phyloP scores from a whole-genome alignment of 30 jellyfish, hydroid and myxozoan species.

The Aurelia coerulea region DNA sequence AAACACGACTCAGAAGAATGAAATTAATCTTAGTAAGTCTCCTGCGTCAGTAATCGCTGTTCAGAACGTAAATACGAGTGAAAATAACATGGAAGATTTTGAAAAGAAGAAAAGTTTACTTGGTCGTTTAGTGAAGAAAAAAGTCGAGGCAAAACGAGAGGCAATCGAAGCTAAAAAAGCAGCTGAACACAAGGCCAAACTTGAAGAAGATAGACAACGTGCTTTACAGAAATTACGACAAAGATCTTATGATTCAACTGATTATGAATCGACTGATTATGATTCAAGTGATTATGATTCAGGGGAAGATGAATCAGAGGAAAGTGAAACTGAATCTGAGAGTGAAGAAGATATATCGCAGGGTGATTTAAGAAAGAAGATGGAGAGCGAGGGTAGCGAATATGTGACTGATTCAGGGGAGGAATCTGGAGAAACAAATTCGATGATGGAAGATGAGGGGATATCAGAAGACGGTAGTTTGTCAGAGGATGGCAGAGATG shows the following conservation, averaged over 20 bases:
- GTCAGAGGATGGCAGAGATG: not conserved
- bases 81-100: constrained; percentile 14
- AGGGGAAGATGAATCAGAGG: constrained; percentile 4
- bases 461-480: not conserved
- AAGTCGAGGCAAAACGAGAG: constrained; percentile 14
- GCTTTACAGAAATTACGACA: not conserved
- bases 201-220: constrained; percentile 31
- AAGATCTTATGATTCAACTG: not conserved
- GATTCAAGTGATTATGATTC: constrained; percentile 12
- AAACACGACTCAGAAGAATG: not conserved
- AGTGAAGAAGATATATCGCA: constrained; percentile 20
- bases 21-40: not conserved
- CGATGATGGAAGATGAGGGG: not conserved
- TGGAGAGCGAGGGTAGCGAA: not conserved
- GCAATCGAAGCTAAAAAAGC: constrained; percentile 2
- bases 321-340: constrained; percentile 2
- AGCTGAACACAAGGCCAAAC: not conserved
- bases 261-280: constrained; percentile 8
- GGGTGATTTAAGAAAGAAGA: not conserved
- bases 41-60: not conserved
- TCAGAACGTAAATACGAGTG: not conserved
- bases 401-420: constrained; percentile 8
- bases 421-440: not conserved
- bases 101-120: constrained; percentile 23
- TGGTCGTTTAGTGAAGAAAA: constrained; percentile 19